Evolutionary conservation across 2,888 invertebrate species (phyloP).

Genomic region (Limnephilus marmoratus): DNA sequence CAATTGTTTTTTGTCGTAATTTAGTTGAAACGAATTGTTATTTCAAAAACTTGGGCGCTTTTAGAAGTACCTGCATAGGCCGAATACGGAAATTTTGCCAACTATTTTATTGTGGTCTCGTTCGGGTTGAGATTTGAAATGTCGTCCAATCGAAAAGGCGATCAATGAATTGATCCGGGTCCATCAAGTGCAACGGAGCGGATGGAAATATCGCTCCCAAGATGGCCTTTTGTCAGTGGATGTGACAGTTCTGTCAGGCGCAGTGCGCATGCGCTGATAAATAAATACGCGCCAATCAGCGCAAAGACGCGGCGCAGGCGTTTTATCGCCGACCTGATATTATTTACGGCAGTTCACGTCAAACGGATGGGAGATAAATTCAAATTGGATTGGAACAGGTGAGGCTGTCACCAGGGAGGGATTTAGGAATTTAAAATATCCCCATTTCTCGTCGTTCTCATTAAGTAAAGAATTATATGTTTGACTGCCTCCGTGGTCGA

Average conservation of each 20-base stretch:
- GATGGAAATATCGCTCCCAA: constrained; percentile 27
- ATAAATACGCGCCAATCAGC: constrained; percentile 48
- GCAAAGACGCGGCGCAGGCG: constrained; percentile 50
- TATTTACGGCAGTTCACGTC: constrained; percentile 58
- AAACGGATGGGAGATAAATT: constrained; percentile 51
- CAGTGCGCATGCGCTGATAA: constrained; percentile 38
- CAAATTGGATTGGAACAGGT: constrained; percentile 37
- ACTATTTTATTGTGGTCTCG: background rate
- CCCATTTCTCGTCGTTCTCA: no score
- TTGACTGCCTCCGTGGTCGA: no score
- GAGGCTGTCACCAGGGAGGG: background rate
- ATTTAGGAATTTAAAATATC: background rate
- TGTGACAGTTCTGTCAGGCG: constrained; percentile 48
- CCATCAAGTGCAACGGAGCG: constrained; percentile 27
- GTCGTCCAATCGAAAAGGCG: constrained; percentile 16
- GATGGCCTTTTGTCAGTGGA: constrained; percentile 40
- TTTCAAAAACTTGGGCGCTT: no score
- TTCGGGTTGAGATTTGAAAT: constrained; percentile 5
- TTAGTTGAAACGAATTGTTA: no score
- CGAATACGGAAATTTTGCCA: no score
- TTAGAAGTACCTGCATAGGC: no score
- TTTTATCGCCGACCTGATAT: constrained; percentile 44
- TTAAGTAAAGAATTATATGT: no score
- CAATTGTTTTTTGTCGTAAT: no score
- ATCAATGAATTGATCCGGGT: constrained; percentile 27